Conservation (phyloP, 2,113 vertebrate genomes). For the Cryptomyrus ogoouensis region DNA sequence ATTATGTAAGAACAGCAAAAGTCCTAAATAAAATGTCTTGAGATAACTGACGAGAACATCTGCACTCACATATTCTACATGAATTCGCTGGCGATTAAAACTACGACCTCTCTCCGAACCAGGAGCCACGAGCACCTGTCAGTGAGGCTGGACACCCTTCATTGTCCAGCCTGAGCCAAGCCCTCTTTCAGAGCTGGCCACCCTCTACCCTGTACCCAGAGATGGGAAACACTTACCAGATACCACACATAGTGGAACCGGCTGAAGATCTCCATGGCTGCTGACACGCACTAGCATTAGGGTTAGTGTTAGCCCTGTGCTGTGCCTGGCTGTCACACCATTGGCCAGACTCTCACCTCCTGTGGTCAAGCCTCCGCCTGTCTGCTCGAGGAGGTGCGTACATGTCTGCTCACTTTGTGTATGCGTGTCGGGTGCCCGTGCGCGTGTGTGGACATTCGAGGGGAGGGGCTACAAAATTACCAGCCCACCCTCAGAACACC, state of each 20-base stretch:
- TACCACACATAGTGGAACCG: constrained; percentile 59
- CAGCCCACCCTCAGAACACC: not conserved
- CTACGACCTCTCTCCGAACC: not conserved
- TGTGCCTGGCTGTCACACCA: not conserved
- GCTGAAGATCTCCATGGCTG: constrained; percentile 53
- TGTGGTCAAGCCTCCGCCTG: not conserved
- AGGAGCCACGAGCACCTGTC: not conserved
- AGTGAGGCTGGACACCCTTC: not conserved
- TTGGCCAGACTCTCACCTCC: not conserved
- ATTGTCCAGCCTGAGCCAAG: not conserved
- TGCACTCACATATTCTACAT: not conserved
- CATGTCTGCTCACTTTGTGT: not conserved
- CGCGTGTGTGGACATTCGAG: not conserved
- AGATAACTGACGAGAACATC: not conserved
- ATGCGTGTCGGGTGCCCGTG: not conserved
- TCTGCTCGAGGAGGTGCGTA: not conserved
- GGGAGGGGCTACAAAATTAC: not conserved
- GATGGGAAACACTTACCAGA: constrained; percentile 46
- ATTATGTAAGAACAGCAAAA: not conserved
- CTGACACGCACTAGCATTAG: not conserved
- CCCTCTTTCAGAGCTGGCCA: not conserved
- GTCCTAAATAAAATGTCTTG: not conserved
- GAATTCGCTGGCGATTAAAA: not conserved
- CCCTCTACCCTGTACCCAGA: not conserved
- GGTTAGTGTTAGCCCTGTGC: not conserved